Conservation (phyloP, 2,797 vertebrate species). For the Agapornis canus region DNA sequence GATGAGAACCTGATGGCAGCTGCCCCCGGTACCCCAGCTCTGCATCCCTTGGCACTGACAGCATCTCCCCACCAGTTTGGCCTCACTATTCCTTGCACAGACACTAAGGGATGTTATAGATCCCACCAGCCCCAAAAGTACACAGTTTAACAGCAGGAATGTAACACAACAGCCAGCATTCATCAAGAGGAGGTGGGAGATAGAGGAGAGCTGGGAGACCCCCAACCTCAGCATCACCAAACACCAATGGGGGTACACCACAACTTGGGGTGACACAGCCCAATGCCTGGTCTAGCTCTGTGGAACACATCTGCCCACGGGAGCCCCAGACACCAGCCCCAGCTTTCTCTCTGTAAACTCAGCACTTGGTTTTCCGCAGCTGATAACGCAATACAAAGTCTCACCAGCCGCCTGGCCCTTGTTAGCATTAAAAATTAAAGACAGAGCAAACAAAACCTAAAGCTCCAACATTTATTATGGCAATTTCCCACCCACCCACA, state of each 20-base stretch:
- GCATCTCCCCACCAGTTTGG: not conserved
- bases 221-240: conserved; percentile 50
- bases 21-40: not conserved
- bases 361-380: not conserved
- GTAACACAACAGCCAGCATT: conserved; percentile 39
- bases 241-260: conserved; percentile 9
- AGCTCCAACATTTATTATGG: conserved; percentile 85
- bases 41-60: not conserved
- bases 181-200: conserved; percentile 46
- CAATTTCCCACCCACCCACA: conserved; percentile 64
- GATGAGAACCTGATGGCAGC: not conserved
- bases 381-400: conserved; percentile 38
- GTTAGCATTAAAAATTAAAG: conserved; percentile 73
- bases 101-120: rapidly evolving
- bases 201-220: conserved; percentile 48
- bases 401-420: conserved; percentile 45
- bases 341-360: not conserved
- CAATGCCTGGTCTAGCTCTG: conserved; percentile 1
- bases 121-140: conserved; percentile 15
- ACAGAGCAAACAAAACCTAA: conserved; percentile 80
- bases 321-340: not conserved
- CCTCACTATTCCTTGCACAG: rapidly evolving
- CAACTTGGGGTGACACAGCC: conserved; percentile 7
- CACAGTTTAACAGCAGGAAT: conserved; percentile 66
- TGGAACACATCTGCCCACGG: not conserved